Percentiles rank a stretch among this genome's conserved stretches.
Conservation (phyloP, 2,888 invertebrate genomes). For the Melangyna quadrimaculata region DNA sequence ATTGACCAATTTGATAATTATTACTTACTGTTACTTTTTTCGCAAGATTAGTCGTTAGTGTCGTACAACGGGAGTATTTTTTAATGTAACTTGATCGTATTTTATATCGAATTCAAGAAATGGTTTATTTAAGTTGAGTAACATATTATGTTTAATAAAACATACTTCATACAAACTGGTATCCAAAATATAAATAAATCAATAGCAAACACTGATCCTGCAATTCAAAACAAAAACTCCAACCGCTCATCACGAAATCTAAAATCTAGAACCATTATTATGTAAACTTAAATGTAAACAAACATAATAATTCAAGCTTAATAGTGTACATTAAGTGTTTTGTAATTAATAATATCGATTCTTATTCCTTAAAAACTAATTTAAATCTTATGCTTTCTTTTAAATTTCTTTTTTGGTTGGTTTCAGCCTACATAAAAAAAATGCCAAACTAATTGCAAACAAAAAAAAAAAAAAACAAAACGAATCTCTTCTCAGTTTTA, state of each 20-base stretch:
- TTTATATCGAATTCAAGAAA: too few species aligned
- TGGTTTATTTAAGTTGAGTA: too few species aligned
- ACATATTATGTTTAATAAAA: too few species aligned
- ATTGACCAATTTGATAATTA: too few species aligned
- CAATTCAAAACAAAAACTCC: neutral
- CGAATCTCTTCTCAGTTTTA: constrained; percentile 65
- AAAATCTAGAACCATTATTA: constrained; percentile 56
- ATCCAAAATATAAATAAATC: neutral
- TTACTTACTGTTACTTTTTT: too few species aligned
- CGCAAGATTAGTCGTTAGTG: too few species aligned
- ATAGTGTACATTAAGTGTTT: constrained; percentile 32
- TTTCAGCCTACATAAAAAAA: constrained; percentile 66
- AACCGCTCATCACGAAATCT: neutral
- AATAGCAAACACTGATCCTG: neutral
- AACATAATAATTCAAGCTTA: constrained; percentile 33
- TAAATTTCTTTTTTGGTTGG: constrained; percentile 70
- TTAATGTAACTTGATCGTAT: too few species aligned
- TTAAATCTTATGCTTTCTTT: constrained; percentile 69
- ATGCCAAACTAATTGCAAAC: constrained; percentile 64
- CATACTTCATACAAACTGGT: too few species aligned
- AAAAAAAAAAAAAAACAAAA: constrained; percentile 61
- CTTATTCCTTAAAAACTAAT: constrained; percentile 56
- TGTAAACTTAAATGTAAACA: constrained; percentile 36
- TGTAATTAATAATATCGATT: constrained; percentile 24
- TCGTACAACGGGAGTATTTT: too few species aligned